Evolutionary conservation across 2,888 invertebrate species (phyloP), one percentile per base, ranked within the genome.

Genomic region (Brachyptera risi): DNA sequence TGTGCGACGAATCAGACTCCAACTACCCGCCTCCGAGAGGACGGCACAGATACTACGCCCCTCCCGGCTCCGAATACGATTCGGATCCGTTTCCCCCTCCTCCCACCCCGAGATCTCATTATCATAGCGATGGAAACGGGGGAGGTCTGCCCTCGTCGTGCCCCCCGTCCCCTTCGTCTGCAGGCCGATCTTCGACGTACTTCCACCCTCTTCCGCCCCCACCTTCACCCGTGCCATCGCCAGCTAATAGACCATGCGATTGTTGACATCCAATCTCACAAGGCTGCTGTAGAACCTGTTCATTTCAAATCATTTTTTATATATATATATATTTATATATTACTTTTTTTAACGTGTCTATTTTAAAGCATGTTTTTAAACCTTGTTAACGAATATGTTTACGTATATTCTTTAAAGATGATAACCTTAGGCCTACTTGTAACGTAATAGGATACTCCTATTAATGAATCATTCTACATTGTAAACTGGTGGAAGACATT

Each of bases 1-100:
- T 95, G 67, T 95, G 93, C 70, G 92, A 93, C 73, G 92, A 92
- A 74, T 90, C 90, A 23, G 92, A 92, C 70, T 86, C 85, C 61
- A 86, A 85, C 71, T 86, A 85, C 69, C 83, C 84, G 11, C 78
- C 80, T 40, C 35, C 54, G 3, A 49, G 54, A 11, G 56, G 60
- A 17, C 26, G 61, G 17, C 61, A 51, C 21, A 23, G 65, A 21
- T 65, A 65, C 54, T 65, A 61, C 58, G 57, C 38, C 4, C 61
- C 61, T 23, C 60, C 65, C 2, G 60, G 86, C 63, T 79, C 81
- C 67, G 80, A 81, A 65, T 84, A 84, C 68, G 83, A 84, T 69
- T 82, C 80, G 35, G 87, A 87, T 66, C 85, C 87, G 17, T 85
- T 85, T 75, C 88, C 89, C 67, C 90, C 84, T 62, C 90, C 86